These are phyloP conservation scores for Trichopoda pennipes DNA, from an alignment of 2,888 invertebrate species.

Conservation along the genomic window DNA sequence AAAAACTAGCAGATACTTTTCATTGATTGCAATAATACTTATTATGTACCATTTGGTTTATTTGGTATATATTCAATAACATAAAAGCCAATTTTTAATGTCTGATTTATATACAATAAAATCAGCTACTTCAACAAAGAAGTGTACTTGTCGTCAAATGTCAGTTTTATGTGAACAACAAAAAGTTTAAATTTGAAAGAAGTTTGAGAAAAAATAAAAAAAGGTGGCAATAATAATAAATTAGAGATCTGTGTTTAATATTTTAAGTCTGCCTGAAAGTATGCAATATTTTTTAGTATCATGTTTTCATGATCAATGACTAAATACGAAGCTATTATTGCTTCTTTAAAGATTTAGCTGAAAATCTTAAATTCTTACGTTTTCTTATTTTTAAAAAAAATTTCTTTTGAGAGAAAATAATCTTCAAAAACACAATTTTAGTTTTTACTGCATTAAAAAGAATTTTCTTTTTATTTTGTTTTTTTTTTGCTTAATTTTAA, in stretches of 20 bases:
- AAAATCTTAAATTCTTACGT: too few relatives aligned
- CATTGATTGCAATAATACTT: slow-evolving; percentile 37
- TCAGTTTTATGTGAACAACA: slow-evolving; percentile 3
- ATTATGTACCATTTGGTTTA: slow-evolving; percentile 54
- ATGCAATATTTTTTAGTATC: neutral
- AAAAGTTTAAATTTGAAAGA: neutral
- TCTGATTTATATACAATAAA: slow-evolving; percentile 17
- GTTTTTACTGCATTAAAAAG: slow-evolving; percentile 29
- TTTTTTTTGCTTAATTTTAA: slow-evolving; percentile 55
- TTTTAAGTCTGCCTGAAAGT: slow-evolving; percentile 4
- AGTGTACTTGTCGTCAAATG: neutral
- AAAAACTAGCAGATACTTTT: slow-evolving; percentile 40
- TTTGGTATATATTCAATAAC: slow-evolving; percentile 17
- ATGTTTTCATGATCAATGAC: too few relatives aligned
- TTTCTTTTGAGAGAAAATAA: slow-evolving; percentile 22
- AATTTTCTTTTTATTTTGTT: slow-evolving; percentile 36
- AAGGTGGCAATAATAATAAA: neutral
- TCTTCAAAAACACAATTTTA: slow-evolving; percentile 47
- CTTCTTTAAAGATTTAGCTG: too few relatives aligned
- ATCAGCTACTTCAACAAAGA: slow-evolving; percentile 41
- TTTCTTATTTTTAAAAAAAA: neutral
- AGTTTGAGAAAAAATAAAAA: neutral
- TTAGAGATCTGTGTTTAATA: neutral
- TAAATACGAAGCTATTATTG: too few relatives aligned
- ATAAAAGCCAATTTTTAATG: slow-evolving; percentile 1